Evolutionary conservation across 1,140 invertebrate species (phyloP).

Genomic region (Argopecten irradians): DNA sequence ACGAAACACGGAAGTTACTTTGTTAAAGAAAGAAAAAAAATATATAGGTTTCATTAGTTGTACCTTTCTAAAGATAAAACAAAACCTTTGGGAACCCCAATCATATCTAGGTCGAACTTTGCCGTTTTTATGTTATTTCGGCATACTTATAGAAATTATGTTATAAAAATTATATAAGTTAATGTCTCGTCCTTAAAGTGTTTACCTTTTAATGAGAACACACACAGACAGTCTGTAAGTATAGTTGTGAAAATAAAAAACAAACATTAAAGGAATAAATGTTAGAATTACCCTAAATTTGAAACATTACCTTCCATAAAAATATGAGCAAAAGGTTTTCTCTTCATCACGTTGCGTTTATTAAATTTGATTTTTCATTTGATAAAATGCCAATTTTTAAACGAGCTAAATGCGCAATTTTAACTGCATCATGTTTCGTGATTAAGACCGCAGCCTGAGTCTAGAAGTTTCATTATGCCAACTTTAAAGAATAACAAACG

Average conservation of each 20-base stretch:
- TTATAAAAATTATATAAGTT: background rate
- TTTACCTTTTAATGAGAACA: background rate
- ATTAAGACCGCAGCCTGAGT: background rate
- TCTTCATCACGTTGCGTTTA: background rate
- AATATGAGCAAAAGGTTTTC: background rate
- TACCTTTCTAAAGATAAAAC: no score
- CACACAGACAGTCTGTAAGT: background rate
- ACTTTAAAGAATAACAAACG: background rate
- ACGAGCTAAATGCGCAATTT: background rate
- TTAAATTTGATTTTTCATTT: background rate
- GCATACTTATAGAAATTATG: background rate
- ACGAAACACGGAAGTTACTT: no score
- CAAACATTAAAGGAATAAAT: background rate
- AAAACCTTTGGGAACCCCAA: background rate
- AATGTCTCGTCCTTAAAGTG: background rate
- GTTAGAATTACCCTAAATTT: background rate
- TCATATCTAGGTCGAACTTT: background rate
- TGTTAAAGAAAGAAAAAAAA: no score
- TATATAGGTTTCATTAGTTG: no score
- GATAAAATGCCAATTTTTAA: background rate
- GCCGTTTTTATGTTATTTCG: no score
- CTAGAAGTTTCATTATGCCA: background rate
- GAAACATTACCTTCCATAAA: background rate
- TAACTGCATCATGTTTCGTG: background rate
- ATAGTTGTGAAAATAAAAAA: no score